These are phyloP conservation scores for Lamellibrachia luymesi DNA, from an alignment of 1,140 invertebrate genomes.

Conservation along the genomic window DNA sequence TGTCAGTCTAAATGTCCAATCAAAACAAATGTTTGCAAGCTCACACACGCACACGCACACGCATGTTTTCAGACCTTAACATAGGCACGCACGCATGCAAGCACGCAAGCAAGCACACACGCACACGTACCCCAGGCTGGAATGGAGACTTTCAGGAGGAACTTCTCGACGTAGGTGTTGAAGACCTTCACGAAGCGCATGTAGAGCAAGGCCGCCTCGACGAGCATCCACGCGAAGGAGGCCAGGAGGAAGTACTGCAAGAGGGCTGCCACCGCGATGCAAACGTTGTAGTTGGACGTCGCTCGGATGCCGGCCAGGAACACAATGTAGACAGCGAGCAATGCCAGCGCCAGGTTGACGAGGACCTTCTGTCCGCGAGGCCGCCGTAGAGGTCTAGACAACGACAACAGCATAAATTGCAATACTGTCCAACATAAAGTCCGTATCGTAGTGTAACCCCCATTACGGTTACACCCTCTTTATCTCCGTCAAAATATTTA, in stretches of 20 bases:
- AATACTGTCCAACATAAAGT: not conserved
- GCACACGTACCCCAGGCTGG: conserved; percentile 56
- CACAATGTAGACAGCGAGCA: conserved; percentile 43
- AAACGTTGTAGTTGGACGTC: conserved; percentile 40
- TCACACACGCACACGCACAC: too few species aligned
- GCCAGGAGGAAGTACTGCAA: conserved; percentile 59
- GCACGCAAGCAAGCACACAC: not conserved
- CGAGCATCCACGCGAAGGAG: conserved; percentile 60
- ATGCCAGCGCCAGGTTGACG: conserved; percentile 46
- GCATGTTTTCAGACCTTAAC: too few species aligned
- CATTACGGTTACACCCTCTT: too few species aligned
- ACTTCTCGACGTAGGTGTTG: conserved; percentile 56
- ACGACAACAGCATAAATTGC: not conserved
- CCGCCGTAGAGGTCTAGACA: conserved; percentile 46
- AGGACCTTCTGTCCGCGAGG: conserved; percentile 50
- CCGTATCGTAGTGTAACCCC: too few species aligned
- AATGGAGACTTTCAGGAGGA: conserved; percentile 54
- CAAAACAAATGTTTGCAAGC: not conserved
- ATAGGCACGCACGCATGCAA: too few species aligned
- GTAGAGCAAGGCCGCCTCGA: conserved; percentile 59
- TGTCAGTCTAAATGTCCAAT: not conserved
- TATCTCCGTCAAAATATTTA: too few species aligned
- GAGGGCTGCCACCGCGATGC: conserved; percentile 50
- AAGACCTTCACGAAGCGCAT: conserved; percentile 59
- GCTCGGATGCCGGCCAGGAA: conserved; percentile 47